Evolutionary conservation across 2,113 vertebrate genomes (phyloP).

Genomic region (Onychostoma macrolepis): DNA sequence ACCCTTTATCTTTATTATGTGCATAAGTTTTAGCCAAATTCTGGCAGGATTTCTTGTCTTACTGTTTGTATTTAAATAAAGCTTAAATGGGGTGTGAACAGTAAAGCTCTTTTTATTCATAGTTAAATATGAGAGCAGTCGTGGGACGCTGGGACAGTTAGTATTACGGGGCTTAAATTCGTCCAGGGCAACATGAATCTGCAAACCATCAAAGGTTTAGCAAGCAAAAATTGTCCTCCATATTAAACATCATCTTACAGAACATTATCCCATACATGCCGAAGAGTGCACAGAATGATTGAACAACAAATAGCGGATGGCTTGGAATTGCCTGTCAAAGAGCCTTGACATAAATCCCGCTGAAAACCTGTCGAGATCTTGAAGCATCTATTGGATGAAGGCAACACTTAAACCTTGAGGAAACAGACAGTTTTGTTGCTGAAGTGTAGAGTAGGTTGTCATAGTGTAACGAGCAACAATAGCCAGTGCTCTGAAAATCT

Average conservation of each 20-base stretch:
- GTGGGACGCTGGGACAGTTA: not conserved
- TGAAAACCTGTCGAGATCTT: slow-evolving; percentile 34
- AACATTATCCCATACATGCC: not conserved
- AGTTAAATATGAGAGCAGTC: slow-evolving; percentile 20
- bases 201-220: not conserved
- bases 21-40: slow-evolving; percentile 22
- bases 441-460: slow-evolving; percentile 2
- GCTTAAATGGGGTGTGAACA: slow-evolving; percentile 13
- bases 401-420: slow-evolving; percentile 36
- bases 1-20: slow-evolving; percentile 15
- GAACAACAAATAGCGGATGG: slow-evolving; percentile 17
- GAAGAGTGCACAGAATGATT: not conserved
- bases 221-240: not conserved
- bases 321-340: slow-evolving; percentile 38
- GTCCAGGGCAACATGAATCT: not conserved
- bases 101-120: not conserved
- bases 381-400: slow-evolving; percentile 25
- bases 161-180: not conserved
- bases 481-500: not conserved
- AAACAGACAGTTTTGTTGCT: slow-evolving; percentile 30
- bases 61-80: not conserved
- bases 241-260: not conserved
- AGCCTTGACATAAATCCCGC: slow-evolving; percentile 28
- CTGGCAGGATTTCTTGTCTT: not conserved
- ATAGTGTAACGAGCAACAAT: not conserved